Evolutionary conservation across 2,797 vertebrate genomes (phyloP), one percentile per base, ranked within the genome.

Genomic region (Macroramphosus scolopax): DNA sequence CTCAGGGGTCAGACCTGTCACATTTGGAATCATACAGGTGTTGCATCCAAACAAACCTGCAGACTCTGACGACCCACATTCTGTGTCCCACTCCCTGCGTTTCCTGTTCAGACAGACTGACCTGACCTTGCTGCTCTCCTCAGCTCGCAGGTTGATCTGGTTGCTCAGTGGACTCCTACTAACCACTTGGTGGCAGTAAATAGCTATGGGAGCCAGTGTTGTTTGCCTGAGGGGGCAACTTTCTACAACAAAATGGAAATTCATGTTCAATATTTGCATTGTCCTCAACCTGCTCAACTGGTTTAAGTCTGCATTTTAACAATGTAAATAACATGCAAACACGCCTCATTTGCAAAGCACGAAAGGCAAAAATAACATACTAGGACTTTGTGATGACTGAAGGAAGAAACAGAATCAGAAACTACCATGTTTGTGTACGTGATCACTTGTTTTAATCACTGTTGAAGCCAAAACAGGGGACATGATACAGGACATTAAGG

Each of bases 191-290:
- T 33, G 83, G 76, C 77, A 80, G 81, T 77, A 68, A 53, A 63
- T 45, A 68, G 62, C 72, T 17, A 54, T 29, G 18, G 29, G 64
- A 52, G 54, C 9, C 4, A 1, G 4, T 3, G 25, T 11, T 34
- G 22, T 17, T 16, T 11, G 16, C 34, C 13, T 4, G 37, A 44
- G 26, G 43, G 25, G 41, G 16, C 7, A 3, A 17, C 24, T 49
- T 51, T 68, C 36, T 36, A 51, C 55, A 17, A 49, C 43, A 52
- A 47, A 46, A 74, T 79, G 72, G 39, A 83, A 78, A 83, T 68
- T 47, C 39, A 48, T 55, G 37, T 62, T 63, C 39, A 80, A 68
- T 81, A 85, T 86, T 84, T 84, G 76, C 72, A 77, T 77, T 77
- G 3, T 8, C 56, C 49, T 82, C 59, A 77, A 57, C 76, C 59